Base-by-base conservation (phyloP, 1,140 invertebrate species). In the Lucilia sericata region DNA sequence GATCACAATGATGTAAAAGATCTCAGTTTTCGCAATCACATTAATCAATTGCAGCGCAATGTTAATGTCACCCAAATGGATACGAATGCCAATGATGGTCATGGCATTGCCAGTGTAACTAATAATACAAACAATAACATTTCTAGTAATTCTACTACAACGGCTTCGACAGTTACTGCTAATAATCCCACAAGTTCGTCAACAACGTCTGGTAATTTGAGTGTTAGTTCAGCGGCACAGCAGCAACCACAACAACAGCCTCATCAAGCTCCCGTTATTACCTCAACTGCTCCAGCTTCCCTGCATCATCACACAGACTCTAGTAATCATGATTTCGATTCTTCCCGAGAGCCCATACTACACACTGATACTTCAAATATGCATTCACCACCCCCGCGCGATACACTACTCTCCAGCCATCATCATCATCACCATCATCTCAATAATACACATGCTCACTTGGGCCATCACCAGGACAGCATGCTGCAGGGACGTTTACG, bases 1-100 rank as follows among this genome's bases (percentile, higher is more conserved):
- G 94, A 93, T 82, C 98, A 98, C 92, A 98, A 98, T 74, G 90
- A 91, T 83, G 88, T 91, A 19, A 91, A 91, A 83, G 90, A 91
- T 85, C 83, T 91, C 74, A 91, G 90, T 83, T 91, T 91, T 49
- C 88, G 90, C 51, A 90, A 88, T 83, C 88, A 89, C 86, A 84
- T 89, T 74, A 90, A 89, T 82, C 90, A 91, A 85, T 80, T 89
- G 84, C 89, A 90, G 21, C 84, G 87, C 85, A 30, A 87, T 84
- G 82, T 75, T 19, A 86, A 76, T 5, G 84, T 76, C 4, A 86
- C 84, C 12, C 86, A 81, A 14, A 83, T 84, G 80, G 88, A 87
- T 65, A 85, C 60, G 36, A 86, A 82, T 42, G 76, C 19, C 65
- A 74, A 19, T 84, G 74, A 83, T 49, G 80, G 51, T n/a, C 81